Conservation (phyloP, 2,113 vertebrate genomes). For the Rhagologus leucostigma region DNA sequence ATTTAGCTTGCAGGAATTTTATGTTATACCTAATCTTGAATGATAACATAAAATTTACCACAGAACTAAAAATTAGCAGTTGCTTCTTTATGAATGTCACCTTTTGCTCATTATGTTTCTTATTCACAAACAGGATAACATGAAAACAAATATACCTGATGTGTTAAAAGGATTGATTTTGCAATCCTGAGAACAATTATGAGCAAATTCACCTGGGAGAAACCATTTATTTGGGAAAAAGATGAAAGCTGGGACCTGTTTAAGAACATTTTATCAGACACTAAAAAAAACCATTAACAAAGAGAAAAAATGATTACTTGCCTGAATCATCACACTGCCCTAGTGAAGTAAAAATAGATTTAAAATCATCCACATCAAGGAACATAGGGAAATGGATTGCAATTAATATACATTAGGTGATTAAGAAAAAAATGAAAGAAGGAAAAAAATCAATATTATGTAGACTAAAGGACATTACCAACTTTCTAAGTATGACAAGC, state of each 20-base stretch:
- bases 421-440: neutral
- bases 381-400: neutral
- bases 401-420: slow-evolving; percentile 1
- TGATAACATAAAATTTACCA: neutral
- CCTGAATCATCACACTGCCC: neutral
- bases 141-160: slow-evolving; percentile 21
- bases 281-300: neutral
- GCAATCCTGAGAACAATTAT: neutral
- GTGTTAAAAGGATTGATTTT: slow-evolving; percentile 2
- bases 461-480: neutral
- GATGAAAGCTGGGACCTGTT: neutral
- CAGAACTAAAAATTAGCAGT: neutral
- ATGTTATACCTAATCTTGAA: neutral
- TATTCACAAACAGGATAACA: neutral
- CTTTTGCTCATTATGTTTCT: slow-evolving; percentile 18
- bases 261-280: neutral
- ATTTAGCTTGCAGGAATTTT: neutral
- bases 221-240: neutral
- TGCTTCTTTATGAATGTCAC: neutral
- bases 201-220: slow-evolving; percentile 1
- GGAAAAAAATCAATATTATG: neutral
- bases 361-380: neutral
- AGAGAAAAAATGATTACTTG: neutral
- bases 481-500: neutral
- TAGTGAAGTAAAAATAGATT: neutral